Base-by-base conservation (phyloP, 2,888 invertebrate species). In the Tridacna gigas region DNA sequence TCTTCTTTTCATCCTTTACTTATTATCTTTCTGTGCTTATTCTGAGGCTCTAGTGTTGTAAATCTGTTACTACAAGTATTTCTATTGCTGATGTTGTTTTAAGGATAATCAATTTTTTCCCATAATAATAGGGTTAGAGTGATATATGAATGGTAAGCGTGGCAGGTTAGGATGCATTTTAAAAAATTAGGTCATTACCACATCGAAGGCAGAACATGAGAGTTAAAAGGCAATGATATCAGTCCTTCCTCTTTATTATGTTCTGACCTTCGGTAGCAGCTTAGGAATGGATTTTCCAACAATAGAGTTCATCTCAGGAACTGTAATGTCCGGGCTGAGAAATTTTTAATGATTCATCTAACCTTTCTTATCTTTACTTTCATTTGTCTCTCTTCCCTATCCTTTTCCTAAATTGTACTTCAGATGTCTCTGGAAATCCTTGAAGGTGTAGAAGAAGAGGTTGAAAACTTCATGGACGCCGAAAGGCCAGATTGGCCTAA, bases 401-500 rank as follows among this genome's bases (percentile, higher is more conserved):
- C 20, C 20, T n/a, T n/a, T 37, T 37, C 37, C 37, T 37, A 37
- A 18, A 22, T 26, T 67, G 5, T 28, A 5, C n/a, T 67, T 28
- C 67, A 67, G 67, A 71, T 71, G 71, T 71, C 71, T 18, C 25
- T 71, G 11, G 48, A 71, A 37, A 48, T 71, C 15, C 48, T 71
- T 9, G 47, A 48, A n/a, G 71, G 71, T 22, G 25, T 71, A 13
- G 51, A 45, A 4, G 71, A 71, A 22, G 71, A 71, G 25, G 22
- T 71, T n/a, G 71, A 12, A 9, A 11, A 13, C 22, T 47, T 71
- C n/a, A 18, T 20, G 20, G 15, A 25, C 1, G 71, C n/a, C 0
- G n/a, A 71, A 71, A 71, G 71, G 71, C 37, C 67, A 67, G 67
- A 28, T 28, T 67, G 67, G 67, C 71, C 71, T 71, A 51, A 71